Percentiles rank a stretch among this genome's conserved stretches.
Evolutionary conservation across 2,113 vertebrate genomes (phyloP).

Genomic region (Lepus europaeus): DNA sequence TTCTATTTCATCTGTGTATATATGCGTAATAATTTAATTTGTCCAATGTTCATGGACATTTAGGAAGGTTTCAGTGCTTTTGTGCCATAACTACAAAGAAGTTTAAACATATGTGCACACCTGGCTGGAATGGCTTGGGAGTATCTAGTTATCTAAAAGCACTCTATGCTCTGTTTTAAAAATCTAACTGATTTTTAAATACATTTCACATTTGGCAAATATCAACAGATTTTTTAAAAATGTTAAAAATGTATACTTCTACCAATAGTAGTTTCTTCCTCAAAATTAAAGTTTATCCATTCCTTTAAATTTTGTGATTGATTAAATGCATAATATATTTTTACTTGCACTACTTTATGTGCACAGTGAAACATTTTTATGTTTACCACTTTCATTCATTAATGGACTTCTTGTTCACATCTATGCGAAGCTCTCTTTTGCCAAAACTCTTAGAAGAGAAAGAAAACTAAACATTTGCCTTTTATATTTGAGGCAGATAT

Average conservation of each 20-base stretch:
- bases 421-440: background rate
- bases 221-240: background rate
- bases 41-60: background rate
- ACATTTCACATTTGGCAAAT: background rate
- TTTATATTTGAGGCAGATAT: background rate
- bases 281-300: background rate
- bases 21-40: background rate
- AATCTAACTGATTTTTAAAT: background rate
- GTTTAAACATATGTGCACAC: background rate
- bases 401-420: background rate
- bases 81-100: background rate
- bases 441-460: background rate
- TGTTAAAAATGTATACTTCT: background rate
- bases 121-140: background rate
- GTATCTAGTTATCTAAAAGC: background rate
- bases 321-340: background rate
- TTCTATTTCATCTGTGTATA: background rate
- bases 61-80: background rate
- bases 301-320: background rate
- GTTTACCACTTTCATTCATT: background rate
- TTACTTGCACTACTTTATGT: background rate
- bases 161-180: background rate
- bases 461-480: background rate
- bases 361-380: background rate
- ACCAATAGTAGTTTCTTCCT: background rate